Evolutionary conservation across 2,888 invertebrate genomes (phyloP).

Genomic region (Polyommatus iphigenia): DNA sequence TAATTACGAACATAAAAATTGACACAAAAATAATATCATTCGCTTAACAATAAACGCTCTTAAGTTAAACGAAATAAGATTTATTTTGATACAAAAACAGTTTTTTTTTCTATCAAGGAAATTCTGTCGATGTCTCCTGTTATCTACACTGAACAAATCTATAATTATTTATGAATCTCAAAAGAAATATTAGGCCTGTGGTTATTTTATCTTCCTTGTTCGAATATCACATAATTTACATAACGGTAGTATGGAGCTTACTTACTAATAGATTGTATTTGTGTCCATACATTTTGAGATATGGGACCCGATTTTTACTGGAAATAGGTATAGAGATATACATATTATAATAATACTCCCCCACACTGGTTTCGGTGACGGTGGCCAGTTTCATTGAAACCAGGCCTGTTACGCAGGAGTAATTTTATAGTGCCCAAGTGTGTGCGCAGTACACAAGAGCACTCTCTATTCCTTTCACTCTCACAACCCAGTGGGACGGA

Average conservation of each 20-base stretch:
- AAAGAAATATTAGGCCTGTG: slow-evolving; percentile 12
- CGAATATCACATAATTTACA: slow-evolving; percentile 9
- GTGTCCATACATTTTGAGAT: background rate
- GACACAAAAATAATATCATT: background rate
- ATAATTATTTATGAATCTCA: slow-evolving; percentile 23
- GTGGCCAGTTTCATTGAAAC: too few relatives aligned
- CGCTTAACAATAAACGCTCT: background rate
- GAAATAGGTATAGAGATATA: too few relatives aligned
- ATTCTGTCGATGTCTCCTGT: background rate
- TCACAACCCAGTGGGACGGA: too few relatives aligned
- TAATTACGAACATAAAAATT: background rate
- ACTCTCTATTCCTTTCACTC: too few relatives aligned
- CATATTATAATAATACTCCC: too few relatives aligned
- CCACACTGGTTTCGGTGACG: too few relatives aligned
- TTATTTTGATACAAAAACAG: background rate
- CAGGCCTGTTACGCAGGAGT: too few relatives aligned
- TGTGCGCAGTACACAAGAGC: too few relatives aligned
- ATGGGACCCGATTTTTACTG: background rate
- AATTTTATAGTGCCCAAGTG: too few relatives aligned
- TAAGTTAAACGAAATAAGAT: background rate
- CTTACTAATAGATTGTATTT: background rate
- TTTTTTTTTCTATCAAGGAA: background rate
- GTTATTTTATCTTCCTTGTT: slow-evolving; percentile 16
- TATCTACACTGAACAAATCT: slow-evolving; percentile 21
- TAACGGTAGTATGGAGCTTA: too few relatives aligned